Base-by-base conservation (phyloP, 2,113 vertebrate species). In the Alaudala cheleensis region DNA sequence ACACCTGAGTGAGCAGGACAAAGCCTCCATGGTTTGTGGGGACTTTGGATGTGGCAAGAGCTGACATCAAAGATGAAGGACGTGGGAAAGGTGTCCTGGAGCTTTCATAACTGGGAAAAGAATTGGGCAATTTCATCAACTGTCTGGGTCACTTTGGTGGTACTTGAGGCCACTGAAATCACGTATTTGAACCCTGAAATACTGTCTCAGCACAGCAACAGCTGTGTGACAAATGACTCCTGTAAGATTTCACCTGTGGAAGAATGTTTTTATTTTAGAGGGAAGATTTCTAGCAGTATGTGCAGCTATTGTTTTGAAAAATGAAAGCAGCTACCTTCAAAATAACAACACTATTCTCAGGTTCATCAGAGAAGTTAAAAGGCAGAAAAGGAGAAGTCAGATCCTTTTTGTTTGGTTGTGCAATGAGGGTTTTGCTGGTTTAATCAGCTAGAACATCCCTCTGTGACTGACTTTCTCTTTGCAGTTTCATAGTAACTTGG, bases 391-490 rank as follows among this genome's bases (percentile, higher is more conserved):
- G 37, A 70, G 47, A 70, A 73, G 53, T 45, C 25, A 80, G 81
- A 89, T 67, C 45, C 28, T 86, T 94, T 96, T 58, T n/a, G 24
- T 58, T 78, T 72, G 42, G 14, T 79, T 72, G 49, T 81, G 45
- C 64, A 92, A 26, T 47, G 51, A 67, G 66, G 60, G 60, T 93
- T 92, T 70, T 11, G 3, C 31, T 77, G 40, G 39, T 76, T 89
- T 92, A 74, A 70, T 88, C 57, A 88, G 58, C n/a, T 44, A 70
- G 74, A 79, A 65, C 64, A 90, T 62, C 70, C n/a, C 54, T 94
- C 62, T 69, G 40, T 64, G 39, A 28, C 24, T 92, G 77, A 64
- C 44, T 82, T 72, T 67, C 64, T 93, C 26, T 91, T 62, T 79
- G 39, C 20, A 56, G 58, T 57, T 92, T 69, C 37, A 42, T 47